These are phyloP conservation scores for Drosophila mimetica DNA, from an alignment of 2,888 invertebrate genomes.

Conservation along the genomic window DNA sequence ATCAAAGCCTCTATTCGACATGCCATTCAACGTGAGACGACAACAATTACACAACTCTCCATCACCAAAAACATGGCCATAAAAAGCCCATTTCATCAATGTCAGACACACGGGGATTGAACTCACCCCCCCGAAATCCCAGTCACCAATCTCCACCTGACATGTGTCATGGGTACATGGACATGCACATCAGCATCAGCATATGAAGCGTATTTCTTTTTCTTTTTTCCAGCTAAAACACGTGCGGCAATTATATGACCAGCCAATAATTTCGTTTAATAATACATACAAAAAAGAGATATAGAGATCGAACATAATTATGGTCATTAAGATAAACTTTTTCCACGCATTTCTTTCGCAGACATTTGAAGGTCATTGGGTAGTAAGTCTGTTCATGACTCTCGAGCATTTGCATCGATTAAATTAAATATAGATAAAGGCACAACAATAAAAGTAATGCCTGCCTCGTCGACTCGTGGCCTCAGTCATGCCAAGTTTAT, in stretches of 20 bases:
- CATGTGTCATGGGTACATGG: slow-evolving; percentile 45
- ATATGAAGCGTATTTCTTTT: slow-evolving; percentile 35
- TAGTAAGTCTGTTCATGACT: slow-evolving; percentile 30
- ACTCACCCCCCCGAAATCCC: not conserved
- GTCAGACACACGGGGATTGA: slow-evolving; percentile 44
- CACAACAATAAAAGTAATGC: slow-evolving; percentile 25
- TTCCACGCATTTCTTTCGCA: slow-evolving; percentile 31
- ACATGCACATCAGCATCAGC: slow-evolving; percentile 36
- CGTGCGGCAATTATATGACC: slow-evolving; percentile 65
- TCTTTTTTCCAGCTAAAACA: slow-evolving; percentile 45
- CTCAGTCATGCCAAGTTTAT: slow-evolving; percentile 62
- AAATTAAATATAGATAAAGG: slow-evolving; percentile 46
- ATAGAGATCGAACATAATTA: slow-evolving; percentile 52
- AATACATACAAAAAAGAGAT: slow-evolving; percentile 50
- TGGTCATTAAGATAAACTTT: slow-evolving; percentile 44
- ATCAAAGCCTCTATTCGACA: slow-evolving; percentile 30
- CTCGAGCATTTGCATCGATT: slow-evolving; percentile 42
- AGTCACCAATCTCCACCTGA: slow-evolving; percentile 14
- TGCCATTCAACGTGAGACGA: slow-evolving; percentile 47
- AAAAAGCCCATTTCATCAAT: slow-evolving; percentile 73
- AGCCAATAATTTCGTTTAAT: slow-evolving; percentile 62
- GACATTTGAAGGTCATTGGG: slow-evolving; percentile 37
- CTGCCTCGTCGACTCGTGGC: slow-evolving; percentile 44
- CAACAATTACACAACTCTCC: slow-evolving; percentile 61
- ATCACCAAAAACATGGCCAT: slow-evolving; percentile 48